Percentiles rank a stretch among this genome's conserved stretches.
Conservation (phyloP, 1,140 invertebrate species). For the Zaprionus gabonicus region DNA sequence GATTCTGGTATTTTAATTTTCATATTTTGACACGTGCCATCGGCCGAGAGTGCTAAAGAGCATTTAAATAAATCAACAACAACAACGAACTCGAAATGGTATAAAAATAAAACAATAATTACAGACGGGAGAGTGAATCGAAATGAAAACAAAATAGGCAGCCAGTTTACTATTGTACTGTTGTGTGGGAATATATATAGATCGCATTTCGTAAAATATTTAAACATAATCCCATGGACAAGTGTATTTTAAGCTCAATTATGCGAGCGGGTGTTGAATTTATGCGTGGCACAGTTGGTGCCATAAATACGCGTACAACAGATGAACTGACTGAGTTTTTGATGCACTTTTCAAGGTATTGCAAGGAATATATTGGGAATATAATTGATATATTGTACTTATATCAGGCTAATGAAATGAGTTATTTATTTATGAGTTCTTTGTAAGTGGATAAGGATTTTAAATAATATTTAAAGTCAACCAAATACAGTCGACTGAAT, state of each 20-base stretch:
- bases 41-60: constrained; percentile 25
- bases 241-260: constrained; percentile 76
- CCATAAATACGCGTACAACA: constrained; percentile 21
- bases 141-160: constrained; percentile 25
- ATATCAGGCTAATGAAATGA: no score
- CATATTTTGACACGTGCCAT: constrained; percentile 74
- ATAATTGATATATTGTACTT: background rate
- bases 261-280: constrained; percentile 54
- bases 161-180: constrained; percentile 20
- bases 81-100: background rate
- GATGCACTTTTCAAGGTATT: constrained; percentile 27
- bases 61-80: constrained; percentile 49
- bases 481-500: no score
- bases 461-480: no score
- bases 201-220: constrained; percentile 71
- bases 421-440: no score
- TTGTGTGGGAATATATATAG: background rate
- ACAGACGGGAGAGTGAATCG: constrained; percentile 10
- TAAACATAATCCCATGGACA: constrained; percentile 74
- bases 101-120: constrained; percentile 26
- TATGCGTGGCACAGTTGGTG: constrained; percentile 58
- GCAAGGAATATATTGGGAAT: constrained; percentile 1
- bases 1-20: constrained; percentile 65
- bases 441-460: no score
- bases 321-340: constrained; percentile 21